Evolutionary conservation across 2,797 vertebrate species (phyloP).

Genomic region (Hypotaenidia philippensis): DNA sequence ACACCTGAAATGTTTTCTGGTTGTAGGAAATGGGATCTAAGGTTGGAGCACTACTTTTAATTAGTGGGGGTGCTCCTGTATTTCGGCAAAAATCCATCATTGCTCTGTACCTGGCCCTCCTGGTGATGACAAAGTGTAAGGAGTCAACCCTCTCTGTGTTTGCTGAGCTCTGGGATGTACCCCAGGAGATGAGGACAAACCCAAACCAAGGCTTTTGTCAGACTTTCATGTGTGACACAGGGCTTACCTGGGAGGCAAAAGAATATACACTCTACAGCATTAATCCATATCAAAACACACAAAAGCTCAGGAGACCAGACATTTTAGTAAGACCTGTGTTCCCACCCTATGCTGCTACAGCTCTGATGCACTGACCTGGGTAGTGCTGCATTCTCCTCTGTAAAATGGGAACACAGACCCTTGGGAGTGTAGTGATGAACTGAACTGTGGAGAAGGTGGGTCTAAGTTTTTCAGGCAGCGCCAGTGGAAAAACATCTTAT

Average conservation of each 20-base stretch:
- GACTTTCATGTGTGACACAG: not conserved
- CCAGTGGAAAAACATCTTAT: not conserved
- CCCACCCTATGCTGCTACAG: not conserved
- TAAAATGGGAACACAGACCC: not conserved
- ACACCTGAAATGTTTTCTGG: not conserved
- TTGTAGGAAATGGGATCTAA: not conserved
- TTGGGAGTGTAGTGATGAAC: not conserved
- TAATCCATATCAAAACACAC: not conserved
- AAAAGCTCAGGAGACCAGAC: rapidly evolving
- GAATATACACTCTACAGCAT: not conserved
- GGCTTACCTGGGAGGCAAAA: not conserved
- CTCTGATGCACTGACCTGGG: not conserved
- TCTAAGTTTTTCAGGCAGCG: not conserved
- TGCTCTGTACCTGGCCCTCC: not conserved
- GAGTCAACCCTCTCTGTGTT: not conserved
- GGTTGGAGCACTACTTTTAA: not conserved
- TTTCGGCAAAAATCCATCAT: not conserved
- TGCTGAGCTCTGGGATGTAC: not conserved
- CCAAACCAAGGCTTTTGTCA: not conserved
- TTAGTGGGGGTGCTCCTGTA: not conserved
- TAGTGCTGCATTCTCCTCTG: not conserved
- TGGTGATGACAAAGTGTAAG: not conserved
- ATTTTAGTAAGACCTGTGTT: not conserved
- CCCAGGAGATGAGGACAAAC: not conserved
- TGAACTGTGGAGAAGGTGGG: not conserved